Evolutionary conservation across 2,113 vertebrate genomes (phyloP).

Genomic region (Clarias gariepinus): DNA sequence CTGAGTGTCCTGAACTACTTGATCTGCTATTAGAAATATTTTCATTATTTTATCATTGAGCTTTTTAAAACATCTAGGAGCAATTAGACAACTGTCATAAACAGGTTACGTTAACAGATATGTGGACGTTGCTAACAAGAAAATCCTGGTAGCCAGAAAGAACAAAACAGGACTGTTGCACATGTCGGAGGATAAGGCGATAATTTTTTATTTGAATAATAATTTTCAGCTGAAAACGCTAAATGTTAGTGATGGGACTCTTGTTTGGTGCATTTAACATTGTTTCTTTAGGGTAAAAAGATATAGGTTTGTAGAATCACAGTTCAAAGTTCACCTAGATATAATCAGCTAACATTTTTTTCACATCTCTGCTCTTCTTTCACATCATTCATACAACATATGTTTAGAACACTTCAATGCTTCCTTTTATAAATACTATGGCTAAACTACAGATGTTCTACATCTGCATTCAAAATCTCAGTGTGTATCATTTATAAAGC

Average conservation of each 20-base stretch:
- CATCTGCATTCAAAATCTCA: not conserved
- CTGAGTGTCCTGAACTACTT: slow-evolving; percentile 8
- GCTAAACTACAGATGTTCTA: not conserved
- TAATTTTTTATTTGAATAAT: not conserved
- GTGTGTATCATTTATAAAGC: not conserved
- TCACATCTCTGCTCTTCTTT: too few relatives aligned
- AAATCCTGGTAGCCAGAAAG: not conserved
- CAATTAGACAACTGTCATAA: not conserved
- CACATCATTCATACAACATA: too few relatives aligned
- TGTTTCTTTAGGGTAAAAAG: not conserved
- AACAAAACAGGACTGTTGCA: not conserved
- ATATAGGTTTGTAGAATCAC: not conserved
- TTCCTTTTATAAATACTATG: not conserved
- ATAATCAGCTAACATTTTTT: not conserved
- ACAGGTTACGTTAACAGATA: not conserved
- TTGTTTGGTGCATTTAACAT: too few relatives aligned
- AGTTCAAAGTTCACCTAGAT: not conserved
- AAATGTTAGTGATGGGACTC: not conserved
- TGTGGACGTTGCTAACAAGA: not conserved
- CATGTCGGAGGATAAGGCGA: not conserved
- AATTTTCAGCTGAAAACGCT: not conserved
- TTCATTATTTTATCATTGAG: not conserved
- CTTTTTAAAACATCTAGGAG: not conserved
- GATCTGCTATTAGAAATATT: not conserved
- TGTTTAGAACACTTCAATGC: not conserved